Evolutionary conservation across 2,797 vertebrate genomes (phyloP).

Genomic region (Chiloscyllium punctatum): DNA sequence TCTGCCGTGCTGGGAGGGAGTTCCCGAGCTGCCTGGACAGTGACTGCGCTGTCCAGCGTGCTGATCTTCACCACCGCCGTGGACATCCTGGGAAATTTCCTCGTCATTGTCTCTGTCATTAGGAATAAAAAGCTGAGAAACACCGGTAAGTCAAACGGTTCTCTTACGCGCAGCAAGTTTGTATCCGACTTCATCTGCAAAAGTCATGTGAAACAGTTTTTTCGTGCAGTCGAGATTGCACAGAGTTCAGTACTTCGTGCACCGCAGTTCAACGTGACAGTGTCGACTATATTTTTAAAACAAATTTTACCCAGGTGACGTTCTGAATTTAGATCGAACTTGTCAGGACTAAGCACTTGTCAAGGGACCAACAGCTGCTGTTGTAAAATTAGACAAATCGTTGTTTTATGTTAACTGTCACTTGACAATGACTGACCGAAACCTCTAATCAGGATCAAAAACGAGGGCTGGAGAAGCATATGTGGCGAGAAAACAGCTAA

Average conservation of each 20-base stretch:
- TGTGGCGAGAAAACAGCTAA: too few species aligned
- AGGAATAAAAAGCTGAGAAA: slow-evolving; percentile 73
- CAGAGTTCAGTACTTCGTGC: background rate
- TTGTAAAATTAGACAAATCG: background rate
- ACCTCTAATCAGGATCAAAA: background rate
- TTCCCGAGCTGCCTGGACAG: slow-evolving; percentile 59
- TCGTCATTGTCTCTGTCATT: slow-evolving; percentile 70
- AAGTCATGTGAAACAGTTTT: background rate
- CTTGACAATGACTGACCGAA: background rate
- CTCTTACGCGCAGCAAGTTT: background rate
- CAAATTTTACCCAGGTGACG: background rate
- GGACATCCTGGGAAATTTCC: slow-evolving; percentile 70
- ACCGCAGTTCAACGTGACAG: background rate
- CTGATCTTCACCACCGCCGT: slow-evolving; percentile 73
- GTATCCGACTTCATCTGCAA: background rate
- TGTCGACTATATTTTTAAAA: background rate
- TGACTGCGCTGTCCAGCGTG: slow-evolving; percentile 63
- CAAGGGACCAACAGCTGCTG: background rate
- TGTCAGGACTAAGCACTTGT: background rate
- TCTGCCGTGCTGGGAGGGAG: slow-evolving; percentile 40
- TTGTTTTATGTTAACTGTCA: background rate
- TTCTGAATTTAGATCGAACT: background rate
- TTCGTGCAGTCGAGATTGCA: background rate
- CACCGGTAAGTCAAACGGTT: slow-evolving; percentile 59
- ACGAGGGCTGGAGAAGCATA: too few species aligned